These are phyloP conservation scores for Troides helena DNA, from an alignment of 2,888 invertebrate genomes.

Conservation along the genomic window DNA sequence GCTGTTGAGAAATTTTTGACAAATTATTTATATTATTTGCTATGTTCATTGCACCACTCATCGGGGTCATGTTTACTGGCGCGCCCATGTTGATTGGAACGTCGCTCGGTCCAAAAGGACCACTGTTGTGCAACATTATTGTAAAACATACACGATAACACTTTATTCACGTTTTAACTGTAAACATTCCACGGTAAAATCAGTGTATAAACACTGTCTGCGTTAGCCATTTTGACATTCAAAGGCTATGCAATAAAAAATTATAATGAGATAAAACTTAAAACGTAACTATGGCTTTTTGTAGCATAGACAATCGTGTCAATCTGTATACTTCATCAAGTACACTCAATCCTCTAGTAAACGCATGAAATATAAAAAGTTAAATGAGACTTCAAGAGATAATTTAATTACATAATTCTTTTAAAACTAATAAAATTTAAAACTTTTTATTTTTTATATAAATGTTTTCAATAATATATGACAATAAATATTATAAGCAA, in stretches of 20 bases:
- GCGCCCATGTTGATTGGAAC: conserved; percentile 56
- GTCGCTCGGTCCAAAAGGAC: conserved; percentile 62
- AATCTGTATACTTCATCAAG: conserved; percentile 3
- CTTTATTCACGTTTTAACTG: conserved; percentile 33
- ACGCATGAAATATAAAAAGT: too few relatives aligned
- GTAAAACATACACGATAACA: conserved; percentile 30
- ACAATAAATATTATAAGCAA: too few relatives aligned
- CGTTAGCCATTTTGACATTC: conserved; percentile 65
- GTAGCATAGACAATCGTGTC: conserved; percentile 23
- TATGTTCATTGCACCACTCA: conserved; percentile 49
- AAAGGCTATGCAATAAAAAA: conserved; percentile 29
- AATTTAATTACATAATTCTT: too few relatives aligned
- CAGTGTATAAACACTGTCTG: conserved; percentile 54
- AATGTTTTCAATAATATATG: too few relatives aligned
- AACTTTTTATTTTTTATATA: too few relatives aligned
- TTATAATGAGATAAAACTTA: conserved; percentile 15
- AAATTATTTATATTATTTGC: conserved; percentile 57
- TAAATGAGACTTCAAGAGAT: too few relatives aligned
- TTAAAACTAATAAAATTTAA: too few relatives aligned
- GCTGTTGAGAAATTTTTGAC: conserved; percentile 52
- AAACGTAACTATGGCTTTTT: conserved; percentile 26
- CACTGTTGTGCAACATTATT: conserved; percentile 68
- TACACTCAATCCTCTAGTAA: background rate
- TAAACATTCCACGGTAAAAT: conserved; percentile 32
- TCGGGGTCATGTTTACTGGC: conserved; percentile 54